phyloP scores from a whole-genome alignment of 35 echinoderm and acorn worm species.

The Patiria miniata region DNA sequence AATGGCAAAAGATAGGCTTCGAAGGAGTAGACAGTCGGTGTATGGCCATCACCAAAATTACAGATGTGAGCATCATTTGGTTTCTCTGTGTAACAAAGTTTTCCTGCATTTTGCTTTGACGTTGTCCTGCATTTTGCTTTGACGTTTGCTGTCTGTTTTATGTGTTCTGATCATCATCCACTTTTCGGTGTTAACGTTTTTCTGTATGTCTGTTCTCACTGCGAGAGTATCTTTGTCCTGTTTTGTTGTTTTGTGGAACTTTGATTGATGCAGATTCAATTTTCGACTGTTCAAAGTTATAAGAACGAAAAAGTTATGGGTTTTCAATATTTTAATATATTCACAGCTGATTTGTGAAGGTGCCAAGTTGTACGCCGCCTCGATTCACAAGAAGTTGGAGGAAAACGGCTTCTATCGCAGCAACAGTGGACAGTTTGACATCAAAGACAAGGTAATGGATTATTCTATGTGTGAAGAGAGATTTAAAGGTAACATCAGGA shows the following conservation, averaged over 20 bases:
- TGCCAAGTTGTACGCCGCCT: slow-evolving; percentile 78
- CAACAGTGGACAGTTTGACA: slow-evolving; percentile 82
- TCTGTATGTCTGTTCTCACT: no score
- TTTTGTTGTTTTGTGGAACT: no score
- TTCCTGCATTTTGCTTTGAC: background rate
- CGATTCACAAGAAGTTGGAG: slow-evolving; percentile 76
- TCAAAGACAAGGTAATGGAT: slow-evolving; percentile 88
- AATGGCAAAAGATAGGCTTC: slow-evolving; percentile 96
- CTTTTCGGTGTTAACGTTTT: no score
- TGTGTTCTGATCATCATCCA: background rate
- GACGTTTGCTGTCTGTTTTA: background rate
- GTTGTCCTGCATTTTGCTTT: background rate
- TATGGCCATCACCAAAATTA: slow-evolving; percentile 90
- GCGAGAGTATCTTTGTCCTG: no score
- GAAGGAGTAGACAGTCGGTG: slow-evolving; percentile 78
- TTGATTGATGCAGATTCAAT: no score
- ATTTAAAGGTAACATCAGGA: no score
- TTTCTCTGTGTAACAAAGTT: background rate
- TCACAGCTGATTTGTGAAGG: slow-evolving; percentile 96
- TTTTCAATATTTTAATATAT: no score
- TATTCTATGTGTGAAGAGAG: background rate
- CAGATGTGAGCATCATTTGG: slow-evolving; percentile 59
- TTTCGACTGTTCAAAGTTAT: no score
- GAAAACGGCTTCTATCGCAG: slow-evolving; percentile 87
- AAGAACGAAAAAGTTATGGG: no score